Evolutionary conservation across 2,113 vertebrate genomes (phyloP).

Genomic region (Alces alces): DNA sequence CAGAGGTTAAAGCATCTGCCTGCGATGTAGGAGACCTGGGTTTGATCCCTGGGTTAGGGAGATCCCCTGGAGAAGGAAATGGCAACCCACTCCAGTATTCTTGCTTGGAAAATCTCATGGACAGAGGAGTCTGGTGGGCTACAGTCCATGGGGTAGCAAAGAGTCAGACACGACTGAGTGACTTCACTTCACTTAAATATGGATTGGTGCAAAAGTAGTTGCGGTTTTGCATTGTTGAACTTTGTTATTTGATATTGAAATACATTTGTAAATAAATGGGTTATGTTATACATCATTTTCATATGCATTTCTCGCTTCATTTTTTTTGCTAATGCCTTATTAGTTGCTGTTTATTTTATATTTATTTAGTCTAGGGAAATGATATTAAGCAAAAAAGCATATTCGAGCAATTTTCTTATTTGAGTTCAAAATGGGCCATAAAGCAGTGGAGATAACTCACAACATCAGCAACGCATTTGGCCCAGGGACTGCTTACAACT

Average conservation of each 20-base stretch:
- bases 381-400: not conserved
- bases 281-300: not conserved
- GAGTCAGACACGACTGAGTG: no score
- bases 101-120: no score
- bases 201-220: not conserved
- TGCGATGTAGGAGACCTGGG: no score
- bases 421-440: not conserved
- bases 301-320: not conserved
- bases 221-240: not conserved
- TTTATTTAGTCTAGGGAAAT: not conserved
- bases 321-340: not conserved
- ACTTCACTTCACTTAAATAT: not conserved
- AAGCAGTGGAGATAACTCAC: not conserved
- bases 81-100: no score
- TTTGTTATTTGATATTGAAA: not conserved
- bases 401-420: not conserved
- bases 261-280: not conserved
- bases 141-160: no score
- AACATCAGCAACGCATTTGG: not conserved
- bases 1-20: no score
- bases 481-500: not conserved
- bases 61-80: no score
- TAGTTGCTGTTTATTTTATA: not conserved
- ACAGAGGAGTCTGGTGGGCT: no score
- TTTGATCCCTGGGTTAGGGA: no score